Percentiles rank a stretch among this genome's conserved stretches.
These are phyloP conservation scores for Bombus sibiricus DNA, from an alignment of 1,140 invertebrate genomes.

Conservation along the genomic window DNA sequence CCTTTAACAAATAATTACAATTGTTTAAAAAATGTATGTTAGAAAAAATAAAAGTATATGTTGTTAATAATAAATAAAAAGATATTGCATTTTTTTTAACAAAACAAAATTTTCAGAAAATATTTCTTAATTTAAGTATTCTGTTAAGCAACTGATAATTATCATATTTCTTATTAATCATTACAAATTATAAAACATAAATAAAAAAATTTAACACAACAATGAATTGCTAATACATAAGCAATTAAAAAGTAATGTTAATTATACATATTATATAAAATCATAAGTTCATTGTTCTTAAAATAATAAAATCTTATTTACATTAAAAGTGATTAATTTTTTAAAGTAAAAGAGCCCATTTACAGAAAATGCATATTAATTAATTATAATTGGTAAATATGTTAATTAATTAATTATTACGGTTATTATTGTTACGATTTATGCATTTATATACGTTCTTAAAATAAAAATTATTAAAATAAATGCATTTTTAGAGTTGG, in stretches of 20 bases:
- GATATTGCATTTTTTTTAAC: background rate
- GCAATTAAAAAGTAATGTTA: constrained; percentile 20
- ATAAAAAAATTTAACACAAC: constrained; percentile 8
- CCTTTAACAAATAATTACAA: constrained; percentile 9
- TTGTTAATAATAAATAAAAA: constrained; percentile 1
- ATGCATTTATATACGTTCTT: background rate
- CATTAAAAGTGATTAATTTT: constrained; percentile 24
- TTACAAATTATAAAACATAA: constrained; percentile 8
- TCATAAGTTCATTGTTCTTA: constrained; percentile 19
- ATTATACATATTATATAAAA: constrained; percentile 24
- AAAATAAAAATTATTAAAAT: constrained; percentile 7
- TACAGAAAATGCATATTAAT: background rate
- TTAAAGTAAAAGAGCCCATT: background rate
- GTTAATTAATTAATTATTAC: constrained; percentile 10
- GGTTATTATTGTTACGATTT: constrained; percentile 15
- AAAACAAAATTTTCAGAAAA: constrained; percentile 2
- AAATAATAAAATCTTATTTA: constrained; percentile 31
- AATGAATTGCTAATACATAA: constrained; percentile 9
- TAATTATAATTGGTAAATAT: background rate
- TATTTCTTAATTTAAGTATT: background rate
- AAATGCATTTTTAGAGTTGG: constrained; percentile 24
- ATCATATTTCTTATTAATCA: background rate
- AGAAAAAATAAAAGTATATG: constrained; percentile 1
- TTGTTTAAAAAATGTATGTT: background rate
- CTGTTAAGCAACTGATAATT: constrained; percentile 13